Evolutionary conservation across 1,140 invertebrate genomes (phyloP), one percentile per base, ranked within the genome.

Genomic region (Drosophila watanabei): DNA sequence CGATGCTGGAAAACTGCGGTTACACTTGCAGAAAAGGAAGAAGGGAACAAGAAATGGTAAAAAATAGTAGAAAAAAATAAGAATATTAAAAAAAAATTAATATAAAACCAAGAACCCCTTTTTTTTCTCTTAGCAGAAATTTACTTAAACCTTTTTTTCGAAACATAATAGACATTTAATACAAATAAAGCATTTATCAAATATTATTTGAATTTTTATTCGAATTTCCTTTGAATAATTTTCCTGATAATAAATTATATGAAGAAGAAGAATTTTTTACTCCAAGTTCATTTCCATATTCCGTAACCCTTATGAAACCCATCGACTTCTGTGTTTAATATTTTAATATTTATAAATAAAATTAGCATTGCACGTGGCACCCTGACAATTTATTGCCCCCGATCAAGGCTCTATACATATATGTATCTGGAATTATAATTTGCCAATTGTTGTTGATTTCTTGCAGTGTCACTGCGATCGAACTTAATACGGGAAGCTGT

Each of bases 381-480:
- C 63, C 8, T n/a, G 13, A 35, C 14, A 73, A 61, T 35, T 35
- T 52, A 60, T 59, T 73, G 46, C 37, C 18, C 65, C 18, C 11
- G 20, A 61, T 28, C 37, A 14, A 30, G 33, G 35, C 20, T 11
- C 16, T 35, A 49, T 49, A 71, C 52, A 68, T 59, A 37, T 79
- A 62, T 79, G 66, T 80, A 79, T 39, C 20, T 66, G 33, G 35
- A 13, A 45, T 69, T 56, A 73, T 39, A 18, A 73, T 52, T 73
- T 73, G 59, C 58, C 45, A 64, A 63, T 64, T 39, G 49, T 33
- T 62, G 16, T 54, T 33, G n/a, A 37, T 77, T 77, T 77, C 63
- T 35, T 68, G 68, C 75, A 79, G 75, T 79, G 75, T 79, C 64
- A 61, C 77, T 79, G 75, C 64, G 69, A 59, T 77, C 60, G 41